Evolutionary conservation across 2,888 invertebrate species (phyloP), one percentile per base, ranked within the genome.

Genomic region (Thera obeliscata): DNA sequence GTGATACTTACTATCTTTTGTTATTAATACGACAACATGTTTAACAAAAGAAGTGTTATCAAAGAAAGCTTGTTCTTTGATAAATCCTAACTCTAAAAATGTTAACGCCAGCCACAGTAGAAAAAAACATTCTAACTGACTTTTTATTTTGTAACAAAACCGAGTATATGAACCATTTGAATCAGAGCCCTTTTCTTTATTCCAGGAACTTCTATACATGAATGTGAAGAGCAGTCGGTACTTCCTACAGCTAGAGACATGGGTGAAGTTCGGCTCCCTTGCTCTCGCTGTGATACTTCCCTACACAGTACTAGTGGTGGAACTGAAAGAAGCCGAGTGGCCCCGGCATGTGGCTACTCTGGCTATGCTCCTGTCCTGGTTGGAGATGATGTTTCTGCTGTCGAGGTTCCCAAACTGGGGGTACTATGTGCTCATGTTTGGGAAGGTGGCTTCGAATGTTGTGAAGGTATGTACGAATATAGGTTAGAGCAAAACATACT

Each of bases 341-440:
- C 87, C 91, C 0, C 81, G 94, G 2, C 94, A 94, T 70, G 85
- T 95, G 1, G 93, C 94, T 0, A 94, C 95, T 0, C 70, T 93
- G 6, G 94, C 95, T 0, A 74, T 95, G 36, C 88, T 95, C 9
- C 77, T 95, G 2, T 88, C 94, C 0, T 95, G 95, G 95, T 76
- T 94, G 9, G 94, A 95, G 74, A 87, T 95, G 77, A 94, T 95
- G 91, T 94, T 95, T 65, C 80, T 95, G 1, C 78, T 95, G 2
- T 94, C 95, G 0, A 86, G 95, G 63, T 94, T 95, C 69, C 95
- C 95, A 0, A 93, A 91, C 61, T 94, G 94, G 89, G 95, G 95
- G 1, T 94, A 94, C 76, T 94, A 94, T 81, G 94, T 95, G 1
- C 88, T 95, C 5, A 95, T 95, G 95, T 95, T 95, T 82, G 94